Evolutionary conservation across 1,140 invertebrate species (phyloP).

Genomic region (Tetramorium simillimum): DNA sequence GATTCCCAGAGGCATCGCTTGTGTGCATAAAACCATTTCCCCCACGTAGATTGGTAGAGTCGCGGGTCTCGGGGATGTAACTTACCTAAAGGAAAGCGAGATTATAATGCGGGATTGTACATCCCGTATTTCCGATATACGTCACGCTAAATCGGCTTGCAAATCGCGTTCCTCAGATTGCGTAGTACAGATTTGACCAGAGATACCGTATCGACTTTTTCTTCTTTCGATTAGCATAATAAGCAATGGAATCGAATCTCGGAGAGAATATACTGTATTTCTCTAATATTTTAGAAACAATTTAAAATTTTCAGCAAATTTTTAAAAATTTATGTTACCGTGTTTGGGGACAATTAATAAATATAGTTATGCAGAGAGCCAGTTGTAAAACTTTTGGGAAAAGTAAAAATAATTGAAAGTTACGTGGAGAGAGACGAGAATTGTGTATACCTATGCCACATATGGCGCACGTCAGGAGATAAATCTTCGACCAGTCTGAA

Average conservation of each 20-base stretch:
- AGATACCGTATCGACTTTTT: slow-evolving; percentile 31
- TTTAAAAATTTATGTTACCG: background rate
- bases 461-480: slow-evolving; percentile 50
- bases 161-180: slow-evolving; percentile 45
- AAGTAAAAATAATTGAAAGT: background rate
- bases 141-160: slow-evolving; percentile 49
- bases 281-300: background rate
- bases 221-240: slow-evolving; percentile 16
- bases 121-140: slow-evolving; percentile 54
- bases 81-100: slow-evolving; percentile 67
- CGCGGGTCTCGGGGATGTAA: slow-evolving; percentile 64
- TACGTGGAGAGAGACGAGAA: background rate
- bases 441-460: slow-evolving; percentile 33
- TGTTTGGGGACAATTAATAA: background rate
- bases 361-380: background rate
- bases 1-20: slow-evolving; percentile 80
- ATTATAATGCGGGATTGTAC: slow-evolving; percentile 73
- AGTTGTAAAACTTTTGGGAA: background rate
- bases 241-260: background rate
- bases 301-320: background rate
- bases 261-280: background rate
- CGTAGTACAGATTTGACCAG: slow-evolving; percentile 17
- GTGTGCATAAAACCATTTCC: slow-evolving; percentile 82
- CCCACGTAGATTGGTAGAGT: slow-evolving; percentile 75
- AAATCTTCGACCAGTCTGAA: slow-evolving; percentile 56